A percentile compares a stretch with the other conserved stretches of the same genome.
phyloP scores from a whole-genome alignment of 2,113 vertebrate genomes.

The Lepus americanus region DNA sequence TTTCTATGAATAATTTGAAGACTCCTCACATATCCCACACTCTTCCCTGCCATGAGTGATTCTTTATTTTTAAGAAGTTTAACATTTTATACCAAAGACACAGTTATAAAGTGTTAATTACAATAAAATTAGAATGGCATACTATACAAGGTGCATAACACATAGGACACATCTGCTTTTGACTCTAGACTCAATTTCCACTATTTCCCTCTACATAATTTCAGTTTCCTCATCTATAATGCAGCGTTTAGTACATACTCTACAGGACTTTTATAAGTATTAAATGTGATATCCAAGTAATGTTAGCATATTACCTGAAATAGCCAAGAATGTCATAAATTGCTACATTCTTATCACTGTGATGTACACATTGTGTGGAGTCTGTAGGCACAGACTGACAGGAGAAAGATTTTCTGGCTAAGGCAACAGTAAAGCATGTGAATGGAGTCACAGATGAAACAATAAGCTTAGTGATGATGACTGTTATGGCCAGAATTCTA shows the following conservation, averaged over 20 bases:
- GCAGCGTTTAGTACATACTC: neutral
- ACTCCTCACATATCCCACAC: neutral
- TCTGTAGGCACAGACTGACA: neutral
- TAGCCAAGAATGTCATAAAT: neutral
- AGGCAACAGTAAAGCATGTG: neutral
- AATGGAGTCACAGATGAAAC: neutral
- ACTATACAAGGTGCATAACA: neutral
- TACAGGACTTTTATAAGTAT: neutral
- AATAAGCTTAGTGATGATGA: neutral
- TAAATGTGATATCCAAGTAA: neutral
- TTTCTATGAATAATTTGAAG: no score
- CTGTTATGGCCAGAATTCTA: neutral
- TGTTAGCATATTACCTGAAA: neutral
- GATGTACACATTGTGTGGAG: neutral
- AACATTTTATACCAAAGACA: neutral
- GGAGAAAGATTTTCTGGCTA: neutral
- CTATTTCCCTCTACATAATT: neutral
- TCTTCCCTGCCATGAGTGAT: neutral
- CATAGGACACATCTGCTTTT: neutral
- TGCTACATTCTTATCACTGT: neutral
- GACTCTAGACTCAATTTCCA: neutral
- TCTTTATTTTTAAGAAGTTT: neutral
- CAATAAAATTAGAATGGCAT: neutral
- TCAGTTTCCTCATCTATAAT: neutral
- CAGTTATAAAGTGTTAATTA: neutral